Base-by-base conservation (phyloP, 2,888 invertebrate genomes). In the Drosophila kanekoi region DNA sequence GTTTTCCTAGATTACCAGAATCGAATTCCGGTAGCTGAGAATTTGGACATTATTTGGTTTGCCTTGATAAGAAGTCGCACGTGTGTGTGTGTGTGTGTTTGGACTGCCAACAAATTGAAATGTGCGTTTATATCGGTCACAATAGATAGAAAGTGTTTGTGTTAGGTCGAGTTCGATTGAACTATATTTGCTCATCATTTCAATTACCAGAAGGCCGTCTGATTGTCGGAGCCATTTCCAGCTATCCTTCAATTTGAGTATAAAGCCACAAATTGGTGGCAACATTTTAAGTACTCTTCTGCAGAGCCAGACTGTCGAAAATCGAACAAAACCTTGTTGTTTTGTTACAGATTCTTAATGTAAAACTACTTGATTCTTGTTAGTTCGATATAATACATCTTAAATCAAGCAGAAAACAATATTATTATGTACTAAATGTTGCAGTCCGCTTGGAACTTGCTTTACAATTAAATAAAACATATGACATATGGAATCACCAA, bases 11-110 rank as follows among this genome's bases (percentile, higher is more conserved):
- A 86, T 76, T 78, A 84, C 59, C 14, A 47, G 41, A 69, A 69
- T 49, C 54, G 79, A 85, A 84, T 84, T 81, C 81, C 87, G 70
- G 81, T 82, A 82, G 87, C 86, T 53, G 58, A 69, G 66, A 80
- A 72, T 67, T 48, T 48, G 33, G 66, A 52, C 45, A 45, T 35
- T 79, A 60, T 80, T 81, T 84, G 75, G 20, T 53, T 49, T 66
- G 49, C 45, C 56, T 56, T 65, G 76, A 76, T 76, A 76, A 77
- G 73, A 35, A 44, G 33, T 51, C 45, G 14, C 43, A 44, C 32
- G 6, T 45, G 57, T 56, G 6, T 45, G 56, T 56, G 16, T 41
- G 8, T 38, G 43, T 57, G 59, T 56, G 44, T 51, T 47, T 53
- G 33, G 5, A 20, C 13, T 57, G 48, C 20, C 23, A 51, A 45